Conservation (phyloP, 2,113 vertebrate species). For the Tupaia tana region DNA sequence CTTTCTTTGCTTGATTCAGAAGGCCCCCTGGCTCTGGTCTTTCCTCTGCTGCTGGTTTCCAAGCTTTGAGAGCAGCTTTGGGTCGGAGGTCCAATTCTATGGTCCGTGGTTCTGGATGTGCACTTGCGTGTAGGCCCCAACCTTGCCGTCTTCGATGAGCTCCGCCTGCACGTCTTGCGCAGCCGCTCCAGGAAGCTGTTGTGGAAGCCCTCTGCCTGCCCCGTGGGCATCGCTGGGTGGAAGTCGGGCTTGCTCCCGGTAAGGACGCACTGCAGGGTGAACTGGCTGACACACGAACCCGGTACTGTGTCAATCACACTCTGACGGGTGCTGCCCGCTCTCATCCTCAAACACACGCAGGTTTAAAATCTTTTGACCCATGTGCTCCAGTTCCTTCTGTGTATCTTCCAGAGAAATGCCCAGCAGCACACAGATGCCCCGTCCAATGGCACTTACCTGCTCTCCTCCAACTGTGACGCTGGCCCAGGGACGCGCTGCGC, state of each 20-base stretch:
- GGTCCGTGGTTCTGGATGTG: no score
- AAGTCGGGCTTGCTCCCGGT: slow-evolving; percentile 99
- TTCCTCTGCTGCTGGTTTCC: slow-evolving; percentile 98
- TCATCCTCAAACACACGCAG: slow-evolving; percentile 96
- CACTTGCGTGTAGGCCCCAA: no score
- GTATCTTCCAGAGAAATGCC: no score
- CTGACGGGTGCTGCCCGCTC: slow-evolving; percentile 93
- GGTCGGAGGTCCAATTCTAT: no score
- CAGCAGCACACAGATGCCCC: no score
- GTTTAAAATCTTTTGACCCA: slow-evolving; percentile 97
- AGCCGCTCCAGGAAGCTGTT: slow-evolving; percentile 94
- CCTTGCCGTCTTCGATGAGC: slow-evolving; percentile 92
- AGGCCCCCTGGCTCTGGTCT: slow-evolving; percentile 92
- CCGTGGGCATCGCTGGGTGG: slow-evolving; percentile 95
- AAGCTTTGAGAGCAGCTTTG: slow-evolving; percentile 90
- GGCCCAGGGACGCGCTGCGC: no score
- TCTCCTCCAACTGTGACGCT: no score
- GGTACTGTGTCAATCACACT: slow-evolving; percentile 96
- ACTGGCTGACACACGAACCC: slow-evolving; percentile 97
- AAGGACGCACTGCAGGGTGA: slow-evolving; percentile 96
- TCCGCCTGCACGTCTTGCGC: slow-evolving; percentile 93
- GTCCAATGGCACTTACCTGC: no score
- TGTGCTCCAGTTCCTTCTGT: no score
- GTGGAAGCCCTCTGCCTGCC: slow-evolving; percentile 94
- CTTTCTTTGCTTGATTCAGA: slow-evolving; percentile 93